These are phyloP conservation scores for Rapana venosa DNA, from an alignment of 2,888 invertebrate species.

Conservation along the genomic window DNA sequence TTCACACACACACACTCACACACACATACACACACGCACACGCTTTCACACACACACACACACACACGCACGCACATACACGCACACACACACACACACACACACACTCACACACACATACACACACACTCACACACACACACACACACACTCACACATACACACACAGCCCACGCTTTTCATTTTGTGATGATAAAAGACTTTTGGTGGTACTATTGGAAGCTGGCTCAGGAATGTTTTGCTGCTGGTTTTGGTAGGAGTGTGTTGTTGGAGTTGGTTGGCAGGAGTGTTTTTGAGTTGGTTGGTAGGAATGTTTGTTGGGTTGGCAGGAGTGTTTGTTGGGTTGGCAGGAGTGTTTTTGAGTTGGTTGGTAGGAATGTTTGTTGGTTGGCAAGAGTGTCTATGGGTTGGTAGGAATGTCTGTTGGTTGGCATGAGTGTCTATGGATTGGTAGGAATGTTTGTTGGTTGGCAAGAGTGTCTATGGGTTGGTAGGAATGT, in stretches of 20 bases:
- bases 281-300: too few relatives aligned
- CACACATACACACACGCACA: neutral
- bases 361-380: too few relatives aligned
- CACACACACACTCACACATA: neutral
- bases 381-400: too few relatives aligned
- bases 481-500: too few relatives aligned
- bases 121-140: neutral
- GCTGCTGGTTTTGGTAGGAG: neutral
- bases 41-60: constrained; percentile 13
- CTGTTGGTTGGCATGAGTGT: too few relatives aligned
- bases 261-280: neutral
- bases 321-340: neutral
- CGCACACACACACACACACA: neutral
- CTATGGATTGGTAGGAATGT: too few relatives aligned
- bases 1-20: neutral
- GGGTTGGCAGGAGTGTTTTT: too few relatives aligned
- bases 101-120: neutral
- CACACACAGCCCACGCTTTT: neutral
- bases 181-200: neutral
- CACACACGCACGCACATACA: neutral
- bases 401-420: too few relatives aligned
- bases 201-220: neutral
- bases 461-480: too few relatives aligned
- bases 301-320: neutral
- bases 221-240: neutral